Percentiles rank a stretch among this genome's conserved stretches.
phyloP scores from a whole-genome alignment of 2,888 invertebrate genomes.

The Clivina fossor region DNA sequence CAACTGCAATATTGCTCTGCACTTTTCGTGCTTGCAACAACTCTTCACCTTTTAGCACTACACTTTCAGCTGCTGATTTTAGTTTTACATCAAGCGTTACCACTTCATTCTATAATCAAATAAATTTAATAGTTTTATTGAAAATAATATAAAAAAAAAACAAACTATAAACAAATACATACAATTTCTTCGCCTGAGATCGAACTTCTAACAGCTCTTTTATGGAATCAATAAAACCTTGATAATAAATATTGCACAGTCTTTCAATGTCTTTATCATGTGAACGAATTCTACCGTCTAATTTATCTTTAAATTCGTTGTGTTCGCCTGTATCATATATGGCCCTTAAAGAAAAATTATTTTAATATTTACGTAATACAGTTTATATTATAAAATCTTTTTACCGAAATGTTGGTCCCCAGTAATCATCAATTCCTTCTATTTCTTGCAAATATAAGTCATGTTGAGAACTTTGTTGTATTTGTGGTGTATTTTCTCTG shows the following conservation, averaged over 20 bases:
- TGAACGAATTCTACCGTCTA: constrained; percentile 88
- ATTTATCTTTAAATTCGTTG: constrained; percentile 79
- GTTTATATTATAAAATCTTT: constrained; percentile 36
- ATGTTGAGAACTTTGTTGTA: constrained; percentile 51
- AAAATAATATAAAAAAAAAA: constrained; percentile 10
- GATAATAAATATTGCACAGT: constrained; percentile 96
- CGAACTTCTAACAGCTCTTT: constrained; percentile 91
- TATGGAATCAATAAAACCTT: constrained; percentile 98
- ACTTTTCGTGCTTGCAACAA: constrained; percentile 85
- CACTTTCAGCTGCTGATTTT: constrained; percentile 58
- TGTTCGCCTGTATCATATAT: constrained; percentile 93
- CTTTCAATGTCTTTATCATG: constrained; percentile 98
- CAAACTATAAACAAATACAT: constrained; percentile 70
- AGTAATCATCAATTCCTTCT: constrained; percentile 88
- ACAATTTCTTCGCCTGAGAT: constrained; percentile 87
- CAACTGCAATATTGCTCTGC: constrained; percentile 90
- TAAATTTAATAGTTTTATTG: constrained; percentile 9
- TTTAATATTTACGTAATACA: constrained; percentile 6
- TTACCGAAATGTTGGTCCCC: constrained; percentile 87
- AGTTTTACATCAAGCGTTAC: constrained; percentile 58
- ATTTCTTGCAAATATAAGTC: constrained; percentile 74
- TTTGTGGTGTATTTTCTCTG: constrained; percentile 24
- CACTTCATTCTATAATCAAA: constrained; percentile 59
- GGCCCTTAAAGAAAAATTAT: constrained; percentile 67
- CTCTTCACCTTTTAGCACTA: constrained; percentile 79